Percentiles rank a stretch among this genome's conserved stretches.
These are phyloP conservation scores for Coreoperca whiteheadi DNA, from an alignment of 2,113 vertebrate species.

Conservation along the genomic window DNA sequence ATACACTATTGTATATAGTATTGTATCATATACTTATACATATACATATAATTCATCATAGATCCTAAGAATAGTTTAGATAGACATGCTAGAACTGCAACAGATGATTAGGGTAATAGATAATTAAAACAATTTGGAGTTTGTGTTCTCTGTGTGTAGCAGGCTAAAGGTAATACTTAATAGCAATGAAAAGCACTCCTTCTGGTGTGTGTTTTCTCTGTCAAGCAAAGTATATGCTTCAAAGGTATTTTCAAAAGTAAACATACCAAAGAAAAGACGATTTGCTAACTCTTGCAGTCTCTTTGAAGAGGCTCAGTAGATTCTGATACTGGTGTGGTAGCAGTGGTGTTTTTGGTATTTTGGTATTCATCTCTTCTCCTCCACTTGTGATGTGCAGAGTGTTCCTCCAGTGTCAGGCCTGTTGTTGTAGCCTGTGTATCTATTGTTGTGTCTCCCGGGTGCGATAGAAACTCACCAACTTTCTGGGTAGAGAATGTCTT, in stretches of 20 bases:
- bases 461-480: constrained; percentile 45
- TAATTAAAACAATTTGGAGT: background rate
- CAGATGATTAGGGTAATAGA: background rate
- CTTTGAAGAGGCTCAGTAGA: constrained; percentile 5
- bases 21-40: background rate
- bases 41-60: background rate
- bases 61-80: background rate
- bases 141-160: background rate
- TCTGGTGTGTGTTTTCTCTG: background rate
- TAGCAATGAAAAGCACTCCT: background rate
- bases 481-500: constrained; percentile 45
- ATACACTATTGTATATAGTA: background rate
- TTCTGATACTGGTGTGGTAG: background rate
- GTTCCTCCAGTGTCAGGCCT: constrained; percentile 40
- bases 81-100: background rate
- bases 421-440: constrained; percentile 56
- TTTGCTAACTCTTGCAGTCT: background rate
- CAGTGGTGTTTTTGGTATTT: constrained; percentile 1
- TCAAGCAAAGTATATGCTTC: background rate
- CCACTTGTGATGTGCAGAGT: constrained; percentile 37
- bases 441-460: constrained; percentile 71
- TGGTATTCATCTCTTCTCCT: constrained; percentile 25
- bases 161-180: background rate
- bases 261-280: background rate
- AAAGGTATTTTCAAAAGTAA: background rate